These are phyloP conservation scores for Sorex fumeus DNA, from an alignment of 2,113 vertebrate species.

Conservation along the genomic window DNA sequence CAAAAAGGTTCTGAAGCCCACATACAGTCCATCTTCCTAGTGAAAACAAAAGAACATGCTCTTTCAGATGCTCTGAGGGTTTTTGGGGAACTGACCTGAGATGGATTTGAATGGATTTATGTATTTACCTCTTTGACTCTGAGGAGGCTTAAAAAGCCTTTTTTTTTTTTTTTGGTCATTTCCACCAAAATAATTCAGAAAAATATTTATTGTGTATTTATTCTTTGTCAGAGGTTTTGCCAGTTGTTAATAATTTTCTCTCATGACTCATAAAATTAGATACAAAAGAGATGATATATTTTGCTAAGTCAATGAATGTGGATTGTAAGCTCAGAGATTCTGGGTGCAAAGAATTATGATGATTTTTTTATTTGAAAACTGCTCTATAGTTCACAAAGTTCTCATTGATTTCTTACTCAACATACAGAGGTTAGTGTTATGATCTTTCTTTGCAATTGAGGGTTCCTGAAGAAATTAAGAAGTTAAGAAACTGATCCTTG, in stretches of 20 bases:
- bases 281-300: not conserved
- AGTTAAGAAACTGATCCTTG: not conserved
- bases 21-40: not conserved
- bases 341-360: not conserved
- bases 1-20: not conserved
- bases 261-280: conserved; percentile 32
- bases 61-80: not conserved
- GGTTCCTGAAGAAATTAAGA: not conserved
- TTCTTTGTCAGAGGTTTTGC: not conserved
- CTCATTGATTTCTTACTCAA: not conserved
- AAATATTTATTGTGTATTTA: not conserved
- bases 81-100: not conserved
- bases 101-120: not conserved
- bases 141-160: not conserved
- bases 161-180: not conserved
- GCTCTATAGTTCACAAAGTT: not conserved
- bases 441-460: not conserved
- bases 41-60: not conserved
- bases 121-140: not conserved
- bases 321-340: not conserved
- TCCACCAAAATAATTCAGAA: not conserved
- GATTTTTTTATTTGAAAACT: conserved; percentile 18
- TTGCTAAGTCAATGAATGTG: not conserved
- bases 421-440: not conserved
- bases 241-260: too few relatives aligned